Evolutionary conservation across 2,888 invertebrate genomes (phyloP).

Genomic region (Tenthredo livida): DNA sequence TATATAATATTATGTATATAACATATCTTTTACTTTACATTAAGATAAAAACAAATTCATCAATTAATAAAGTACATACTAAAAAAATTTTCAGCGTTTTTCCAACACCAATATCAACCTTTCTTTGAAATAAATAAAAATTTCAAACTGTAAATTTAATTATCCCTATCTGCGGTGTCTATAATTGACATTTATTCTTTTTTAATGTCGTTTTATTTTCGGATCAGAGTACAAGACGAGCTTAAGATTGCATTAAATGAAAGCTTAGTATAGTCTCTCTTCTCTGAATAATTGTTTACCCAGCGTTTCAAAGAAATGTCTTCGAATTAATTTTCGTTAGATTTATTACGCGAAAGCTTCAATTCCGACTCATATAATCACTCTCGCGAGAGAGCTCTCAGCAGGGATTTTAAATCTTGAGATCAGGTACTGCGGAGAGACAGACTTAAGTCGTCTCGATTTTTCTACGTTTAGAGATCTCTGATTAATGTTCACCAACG

Average conservation of each 20-base stretch:
- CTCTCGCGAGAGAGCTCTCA: neutral
- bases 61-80: neutral
- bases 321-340: neutral
- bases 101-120: neutral
- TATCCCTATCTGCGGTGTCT: neutral
- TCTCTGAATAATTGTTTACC: constrained; percentile 11
- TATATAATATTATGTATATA: neutral
- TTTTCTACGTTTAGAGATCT: constrained; percentile 44
- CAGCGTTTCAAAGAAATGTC: neutral
- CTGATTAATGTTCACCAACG: constrained; percentile 29
- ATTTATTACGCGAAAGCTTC: neutral
- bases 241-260: neutral
- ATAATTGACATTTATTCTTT: neutral
- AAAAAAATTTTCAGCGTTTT: neutral
- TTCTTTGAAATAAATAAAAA: neutral
- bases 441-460: constrained; percentile 30
- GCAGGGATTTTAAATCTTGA: constrained; percentile 17
- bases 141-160: constrained; percentile 1
- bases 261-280: neutral
- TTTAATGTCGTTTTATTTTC: neutral
- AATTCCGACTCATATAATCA: constrained; percentile 1
- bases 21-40: neutral
- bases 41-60: neutral
- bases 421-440: neutral
- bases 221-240: neutral